Evolutionary conservation across 2,113 vertebrate species (phyloP), one percentile per base, ranked within the genome.

Genomic region (Urocynchramus pylzowi): DNA sequence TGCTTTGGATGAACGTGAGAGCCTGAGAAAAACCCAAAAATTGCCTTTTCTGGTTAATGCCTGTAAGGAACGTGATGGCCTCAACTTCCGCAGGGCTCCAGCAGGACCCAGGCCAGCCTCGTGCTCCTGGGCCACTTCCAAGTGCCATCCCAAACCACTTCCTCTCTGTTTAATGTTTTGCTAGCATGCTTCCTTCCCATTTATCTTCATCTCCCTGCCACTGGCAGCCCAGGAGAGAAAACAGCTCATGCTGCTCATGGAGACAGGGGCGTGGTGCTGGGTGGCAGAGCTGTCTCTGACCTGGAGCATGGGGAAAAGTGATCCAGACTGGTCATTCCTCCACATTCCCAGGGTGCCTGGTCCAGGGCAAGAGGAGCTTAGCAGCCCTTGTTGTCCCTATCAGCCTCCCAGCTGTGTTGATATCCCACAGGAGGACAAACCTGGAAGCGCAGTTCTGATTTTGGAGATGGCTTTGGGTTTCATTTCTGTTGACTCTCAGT

Each of bases 61-160:
- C 76, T 44, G n/a, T 35, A n/a, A 53, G 52, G 50, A 86, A n/a
- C 1, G 0, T 7, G 37, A 67, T 26, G 23, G 20, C 44, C 24
- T 50, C 45, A 17, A 10, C 54, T 79, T 63, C 59, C 6, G 0
- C 9, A 24, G 57, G 70, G 65, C 74, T 93, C 21, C 44, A 14
- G 78, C 41, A 45, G 56, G 70, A 37, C 20, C 44, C 6, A 4
- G 2, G 1, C 27, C n/a, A 33, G 33, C 13, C 37, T 0, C 12
- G 15, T 44, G 42, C 68, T 78, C 59, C 37, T 81, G 91, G 68
- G 83, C 9, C 54, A 7, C 33, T 84, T 75, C 89, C 79, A 90
- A 74, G 69, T 74, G 86, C 64, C 91, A 87, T 39, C 86, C 93
- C 89, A 92, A 91, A 57, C 57, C 82, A 33, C 54, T 73, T 83